Percentiles rank a stretch among this genome's conserved stretches.
Evolutionary conservation across 2,797 vertebrate genomes (phyloP).

Genomic region (Peromyscus aztecus): DNA sequence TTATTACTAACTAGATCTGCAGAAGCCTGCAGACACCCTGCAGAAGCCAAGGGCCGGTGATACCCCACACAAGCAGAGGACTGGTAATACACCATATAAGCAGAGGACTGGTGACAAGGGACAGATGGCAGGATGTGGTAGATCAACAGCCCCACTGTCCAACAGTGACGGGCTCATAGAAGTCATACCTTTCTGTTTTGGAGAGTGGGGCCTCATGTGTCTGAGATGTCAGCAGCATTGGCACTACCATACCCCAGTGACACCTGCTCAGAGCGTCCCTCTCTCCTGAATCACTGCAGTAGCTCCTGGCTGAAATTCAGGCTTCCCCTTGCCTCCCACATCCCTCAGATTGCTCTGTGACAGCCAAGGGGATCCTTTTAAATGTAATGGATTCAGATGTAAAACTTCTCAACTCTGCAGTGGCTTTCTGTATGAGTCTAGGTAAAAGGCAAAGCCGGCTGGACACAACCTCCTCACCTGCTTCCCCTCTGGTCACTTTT

Average conservation of each 20-base stretch:
- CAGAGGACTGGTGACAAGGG: not conserved
- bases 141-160: not conserved
- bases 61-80: too few relatives aligned
- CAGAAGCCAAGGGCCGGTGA: not conserved
- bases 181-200: not conserved
- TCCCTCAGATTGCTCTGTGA: not conserved
- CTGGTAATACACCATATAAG: not conserved
- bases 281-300: not conserved
- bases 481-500: not conserved
- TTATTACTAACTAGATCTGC: too few relatives aligned
- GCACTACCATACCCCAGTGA: not conserved
- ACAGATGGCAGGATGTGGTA: not conserved
- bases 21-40: too few relatives aligned
- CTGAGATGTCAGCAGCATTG: rapidly evolving
- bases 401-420: not conserved
- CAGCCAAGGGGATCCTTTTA: not conserved
- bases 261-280: not conserved
- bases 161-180: not conserved
- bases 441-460: not conserved
- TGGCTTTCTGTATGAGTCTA: not conserved
- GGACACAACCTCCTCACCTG: not conserved
- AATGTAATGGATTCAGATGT: not conserved
- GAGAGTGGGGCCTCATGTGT: not conserved
- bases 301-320: not conserved
- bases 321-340: not conserved